Evolutionary conservation across 1,140 invertebrate genomes (phyloP).

Genomic region (Trichomalopsis sarcophagae): DNA sequence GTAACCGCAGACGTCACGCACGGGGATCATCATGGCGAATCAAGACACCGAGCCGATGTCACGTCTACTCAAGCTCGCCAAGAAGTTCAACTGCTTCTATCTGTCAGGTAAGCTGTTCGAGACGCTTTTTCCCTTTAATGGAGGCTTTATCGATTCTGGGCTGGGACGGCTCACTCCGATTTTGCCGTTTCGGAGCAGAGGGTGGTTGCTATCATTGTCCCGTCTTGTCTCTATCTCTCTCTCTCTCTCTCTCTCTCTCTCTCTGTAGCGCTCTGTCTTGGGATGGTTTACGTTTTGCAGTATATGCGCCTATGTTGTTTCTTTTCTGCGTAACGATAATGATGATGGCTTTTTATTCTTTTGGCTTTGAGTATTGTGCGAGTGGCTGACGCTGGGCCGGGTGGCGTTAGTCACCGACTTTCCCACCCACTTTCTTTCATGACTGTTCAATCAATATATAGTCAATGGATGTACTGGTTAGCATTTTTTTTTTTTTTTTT

Average conservation of each 20-base stretch:
- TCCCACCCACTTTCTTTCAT: not conserved
- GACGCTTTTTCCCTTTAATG: not conserved
- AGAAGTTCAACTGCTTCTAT: constrained; percentile 91
- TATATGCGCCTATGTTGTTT: not conserved
- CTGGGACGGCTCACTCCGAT: too few relatives aligned
- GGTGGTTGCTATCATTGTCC: not conserved
- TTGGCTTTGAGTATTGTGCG: not conserved
- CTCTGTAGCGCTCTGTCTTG: not conserved
- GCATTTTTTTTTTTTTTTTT: not conserved
- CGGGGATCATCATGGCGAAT: constrained; percentile 70
- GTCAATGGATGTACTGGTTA: not conserved
- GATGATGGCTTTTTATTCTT: too few relatives aligned
- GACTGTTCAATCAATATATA: too few relatives aligned
- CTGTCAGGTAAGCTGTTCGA: constrained; percentile 80
- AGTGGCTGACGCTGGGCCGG: not conserved
- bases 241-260: too few relatives aligned
- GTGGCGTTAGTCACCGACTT: constrained; percentile 11
- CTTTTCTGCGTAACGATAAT: too few relatives aligned
- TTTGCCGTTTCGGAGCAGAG: not conserved
- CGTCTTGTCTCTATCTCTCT: too few relatives aligned
- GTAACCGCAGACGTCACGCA: constrained; percentile 33
- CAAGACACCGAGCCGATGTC: constrained; percentile 77
- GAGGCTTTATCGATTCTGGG: too few relatives aligned
- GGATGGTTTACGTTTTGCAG: not conserved
- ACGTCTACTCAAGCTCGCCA: constrained; percentile 83